phyloP scores from a whole-genome alignment of 2,113 vertebrate genomes.

The Python bivittatus region DNA sequence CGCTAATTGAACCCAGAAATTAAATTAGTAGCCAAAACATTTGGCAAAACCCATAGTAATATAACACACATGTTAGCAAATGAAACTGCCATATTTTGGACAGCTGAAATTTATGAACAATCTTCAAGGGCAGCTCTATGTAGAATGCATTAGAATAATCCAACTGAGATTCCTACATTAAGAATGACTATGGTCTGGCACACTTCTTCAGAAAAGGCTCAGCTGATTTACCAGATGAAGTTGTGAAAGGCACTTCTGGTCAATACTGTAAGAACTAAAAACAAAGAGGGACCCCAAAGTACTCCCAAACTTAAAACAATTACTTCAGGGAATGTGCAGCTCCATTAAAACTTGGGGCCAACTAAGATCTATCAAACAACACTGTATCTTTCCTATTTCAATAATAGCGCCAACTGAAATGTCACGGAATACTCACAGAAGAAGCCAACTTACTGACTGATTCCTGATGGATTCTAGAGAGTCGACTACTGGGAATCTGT shows the following conservation, averaged over 20 bases:
- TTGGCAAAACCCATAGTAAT: background rate
- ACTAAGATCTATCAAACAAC: background rate
- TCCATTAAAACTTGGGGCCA: background rate
- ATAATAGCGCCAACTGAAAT: no score
- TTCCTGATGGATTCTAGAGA: slow-evolving; percentile 84
- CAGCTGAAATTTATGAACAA: background rate
- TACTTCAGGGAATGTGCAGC: background rate
- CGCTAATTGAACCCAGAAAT: background rate
- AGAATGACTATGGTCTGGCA: background rate
- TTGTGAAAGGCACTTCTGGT: background rate
- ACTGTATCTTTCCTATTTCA: background rate
- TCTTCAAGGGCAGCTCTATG: background rate
- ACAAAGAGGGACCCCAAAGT: background rate
- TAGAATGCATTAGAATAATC: background rate
- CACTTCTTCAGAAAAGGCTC: background rate
- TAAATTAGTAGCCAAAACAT: background rate
- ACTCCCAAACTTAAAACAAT: background rate
- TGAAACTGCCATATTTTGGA: background rate
- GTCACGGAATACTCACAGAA: rapidly evolving
- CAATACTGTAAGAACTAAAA: background rate
- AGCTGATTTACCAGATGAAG: background rate
- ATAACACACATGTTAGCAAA: no score
- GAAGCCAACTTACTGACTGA: slow-evolving; percentile 77
- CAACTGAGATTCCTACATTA: no score
- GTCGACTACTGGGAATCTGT: slow-evolving; percentile 86